Base-by-base conservation (phyloP, 2,888 invertebrate species). In the Tholera decimalis region DNA sequence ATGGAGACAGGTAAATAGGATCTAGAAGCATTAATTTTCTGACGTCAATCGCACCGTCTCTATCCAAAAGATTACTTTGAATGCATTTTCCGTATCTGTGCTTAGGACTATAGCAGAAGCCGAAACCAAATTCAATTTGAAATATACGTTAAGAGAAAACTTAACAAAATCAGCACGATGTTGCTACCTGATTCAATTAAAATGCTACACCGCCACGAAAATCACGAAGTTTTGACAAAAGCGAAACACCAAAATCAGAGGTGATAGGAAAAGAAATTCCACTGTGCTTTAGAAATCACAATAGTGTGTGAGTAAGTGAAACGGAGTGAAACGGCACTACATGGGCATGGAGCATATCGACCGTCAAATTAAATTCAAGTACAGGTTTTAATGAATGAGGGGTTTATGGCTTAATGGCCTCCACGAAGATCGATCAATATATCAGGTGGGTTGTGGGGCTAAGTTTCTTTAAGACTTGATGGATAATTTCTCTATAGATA, bases 361-460 rank as follows among this genome's bases (percentile, higher is more conserved):
- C 92, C 91, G 89, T 92, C 93, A 92, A 93, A 93, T 91, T 90
- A 89, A 85, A 87, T 88, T 89, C 90, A 91, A 92, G 91, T 91
- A 87, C 91, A 87, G 57, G 75, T 77, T 73, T 75, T 84, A 89
- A 88, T 86, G 85, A 86, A 75, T 84, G 84, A 86, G 83, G 64
- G 50, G 35, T 51, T 56, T 46, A 33, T 43, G 35, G 56, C 51
- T 43, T 76, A 43, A 54, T 71, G 72, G 20, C 56, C 30, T 37
- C 43, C 24, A 6, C 13, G 15, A 46, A 63, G 53, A 64, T 71
- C 37, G 26, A 73, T 71, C 35, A 49, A 49, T 33, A 22, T 18
- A 57, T 33, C 30, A 63, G 18, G n/a, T 53, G 18, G 15, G 5
- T n/a, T 18, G n/a, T 53, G 18, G 15, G 5, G 18, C 22, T 26